Base-by-base conservation (phyloP, 2,113 vertebrate species). In the Xenopus borealis region DNA sequence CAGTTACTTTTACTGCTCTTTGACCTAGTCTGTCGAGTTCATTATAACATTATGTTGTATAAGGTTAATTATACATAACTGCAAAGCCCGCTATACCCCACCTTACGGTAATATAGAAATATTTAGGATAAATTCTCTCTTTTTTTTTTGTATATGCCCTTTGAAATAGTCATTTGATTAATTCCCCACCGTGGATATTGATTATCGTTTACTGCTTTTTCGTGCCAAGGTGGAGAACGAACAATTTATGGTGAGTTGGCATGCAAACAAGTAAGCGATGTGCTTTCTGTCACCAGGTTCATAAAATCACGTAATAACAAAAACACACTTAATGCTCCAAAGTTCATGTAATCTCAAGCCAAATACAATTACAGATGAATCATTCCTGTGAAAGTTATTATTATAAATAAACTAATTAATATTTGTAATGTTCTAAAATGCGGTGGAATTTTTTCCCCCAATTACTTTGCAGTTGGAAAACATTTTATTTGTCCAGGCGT, bases 201-300 rank as follows among this genome's bases (percentile, higher is more conserved):
- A 44, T 5, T 23, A 72, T 23, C 50, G 20, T 72, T 50, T 62
- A 72, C 33, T 62, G 69, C 50, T 72, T 72, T 47, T 10, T 13
- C n/a, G 45, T 52, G 59, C 2, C 40, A 27, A 18, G 20, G 20
- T 6, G 20, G 62, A 27, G 19, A 27, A 61, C 6, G 33, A 40
- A 40, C 33, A 40, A 40, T 40, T 40, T 40, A 40, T 40, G 33
- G 33, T 40, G 33, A 40, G 33, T 53, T 52, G 47, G 45, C 69
- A 46, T 62, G 69, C 18, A 17, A 50, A 62, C 9, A 62, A 30
- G 33, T 27, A 62, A 50, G 27, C 7, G 16, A 62, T 72, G 69
- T 20, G 61, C 58, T 12, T 62, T 17, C 20, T 72, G 58, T 62
- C 59, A 62, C 45, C 20, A 30, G 40, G 19, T 18, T 23, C 10